Percentiles rank a stretch among this genome's conserved stretches.
Evolutionary conservation across 1,140 invertebrate genomes (phyloP).

Genomic region (Bradynema listronoti): DNA sequence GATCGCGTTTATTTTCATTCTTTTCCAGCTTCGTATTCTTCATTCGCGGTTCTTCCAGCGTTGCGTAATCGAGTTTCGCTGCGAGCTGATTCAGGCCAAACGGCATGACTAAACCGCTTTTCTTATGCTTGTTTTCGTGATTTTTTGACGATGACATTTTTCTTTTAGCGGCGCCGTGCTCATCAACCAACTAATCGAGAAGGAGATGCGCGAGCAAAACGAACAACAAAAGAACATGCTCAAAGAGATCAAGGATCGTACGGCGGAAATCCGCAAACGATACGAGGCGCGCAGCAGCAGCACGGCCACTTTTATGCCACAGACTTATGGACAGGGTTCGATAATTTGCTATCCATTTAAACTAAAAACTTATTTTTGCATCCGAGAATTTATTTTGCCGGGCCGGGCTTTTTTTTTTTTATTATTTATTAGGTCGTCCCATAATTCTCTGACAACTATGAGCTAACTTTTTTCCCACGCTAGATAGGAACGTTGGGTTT

Average conservation of each 20-base stretch:
- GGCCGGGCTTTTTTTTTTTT: no score
- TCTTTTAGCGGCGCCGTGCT: conserved; percentile 52
- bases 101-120: conserved; percentile 26
- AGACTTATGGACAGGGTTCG: conserved; percentile 57
- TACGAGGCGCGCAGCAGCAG: conserved; percentile 40
- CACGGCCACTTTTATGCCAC: conserved; percentile 28
- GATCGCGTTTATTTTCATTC: conserved; percentile 47
- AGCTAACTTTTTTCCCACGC: no score
- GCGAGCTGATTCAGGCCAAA: conserved; percentile 54
- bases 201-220: conserved; percentile 57
- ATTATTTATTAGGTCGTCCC: no score
- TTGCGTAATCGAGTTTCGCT: conserved; percentile 56
- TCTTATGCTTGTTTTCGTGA: no score
- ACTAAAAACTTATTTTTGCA: no score
- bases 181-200: conserved; percentile 56
- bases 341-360: no score
- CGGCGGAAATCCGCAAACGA: conserved; percentile 48
- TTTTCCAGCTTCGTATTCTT: conserved; percentile 51
- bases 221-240: conserved; percentile 50
- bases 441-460: no score
- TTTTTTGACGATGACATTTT: conserved; percentile 5
- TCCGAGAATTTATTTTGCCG: no score
- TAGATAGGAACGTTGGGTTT: no score
- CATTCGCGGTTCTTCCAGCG: conserved; percentile 57
- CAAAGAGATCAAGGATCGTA: conserved; percentile 48